phyloP scores from a whole-genome alignment of 2,888 invertebrate genomes.

The Mechanitis messenoides region DNA sequence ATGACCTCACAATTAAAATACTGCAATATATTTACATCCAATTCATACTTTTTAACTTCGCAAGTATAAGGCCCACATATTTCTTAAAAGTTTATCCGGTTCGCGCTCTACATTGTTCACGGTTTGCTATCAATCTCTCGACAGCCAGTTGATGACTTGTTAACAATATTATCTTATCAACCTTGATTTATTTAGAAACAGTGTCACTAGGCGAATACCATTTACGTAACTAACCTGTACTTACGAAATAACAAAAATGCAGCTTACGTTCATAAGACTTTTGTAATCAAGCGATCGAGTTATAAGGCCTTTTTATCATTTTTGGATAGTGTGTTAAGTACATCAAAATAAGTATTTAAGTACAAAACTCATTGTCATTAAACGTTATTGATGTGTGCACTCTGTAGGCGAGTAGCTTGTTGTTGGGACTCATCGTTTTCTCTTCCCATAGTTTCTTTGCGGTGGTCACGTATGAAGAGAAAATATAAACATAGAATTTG shows the following conservation, averaged over 20 bases:
- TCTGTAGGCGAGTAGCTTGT: constrained; percentile 12
- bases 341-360: not conserved
- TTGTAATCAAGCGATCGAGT: not conserved
- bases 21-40: no score
- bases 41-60: not conserved
- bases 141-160: constrained; percentile 35
- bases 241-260: constrained; percentile 30
- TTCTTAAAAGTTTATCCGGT: constrained; percentile 21
- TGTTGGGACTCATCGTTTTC: constrained; percentile 40
- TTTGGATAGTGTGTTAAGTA: not conserved
- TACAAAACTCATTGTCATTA: constrained; percentile 11
- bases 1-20: no score
- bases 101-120: constrained; percentile 26
- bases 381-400: constrained; percentile 11
- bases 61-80: constrained; percentile 5
- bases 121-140: constrained; percentile 34
- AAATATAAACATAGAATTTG: constrained; percentile 30
- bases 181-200: constrained; percentile 55
- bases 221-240: constrained; percentile 26
- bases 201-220: constrained; percentile 39
- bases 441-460: constrained; percentile 55
- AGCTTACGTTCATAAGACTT: constrained; percentile 15
- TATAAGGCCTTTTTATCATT: not conserved
- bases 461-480: constrained; percentile 36
- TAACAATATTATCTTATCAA: constrained; percentile 55